A percentile compares a stretch with the other conserved stretches of the same genome.
These are phyloP conservation scores for Polietes domitor DNA, from an alignment of 2,888 invertebrate species.

Conservation along the genomic window DNA sequence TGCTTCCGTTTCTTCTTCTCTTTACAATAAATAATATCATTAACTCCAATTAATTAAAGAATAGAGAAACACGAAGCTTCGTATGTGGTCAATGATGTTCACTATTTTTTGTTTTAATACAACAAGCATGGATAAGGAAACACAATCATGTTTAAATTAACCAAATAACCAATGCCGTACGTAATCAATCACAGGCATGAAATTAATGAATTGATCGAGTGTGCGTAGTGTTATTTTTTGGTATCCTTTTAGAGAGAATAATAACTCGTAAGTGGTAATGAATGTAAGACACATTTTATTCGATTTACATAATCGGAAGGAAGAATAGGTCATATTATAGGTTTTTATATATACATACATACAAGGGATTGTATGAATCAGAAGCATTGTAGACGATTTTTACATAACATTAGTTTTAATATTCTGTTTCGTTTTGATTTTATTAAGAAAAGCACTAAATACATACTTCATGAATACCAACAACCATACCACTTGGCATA, in stretches of 20 bases:
- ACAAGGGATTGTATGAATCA: background rate
- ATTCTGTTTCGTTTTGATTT: background rate
- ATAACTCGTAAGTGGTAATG: slow-evolving; percentile 4
- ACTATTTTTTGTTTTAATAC: background rate
- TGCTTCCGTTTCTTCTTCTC: background rate
- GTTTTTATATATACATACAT: slow-evolving; percentile 28
- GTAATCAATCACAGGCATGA: background rate
- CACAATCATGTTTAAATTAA: background rate
- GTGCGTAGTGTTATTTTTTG: slow-evolving; percentile 2
- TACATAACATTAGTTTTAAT: slow-evolving; percentile 4
- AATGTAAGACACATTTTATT: background rate
- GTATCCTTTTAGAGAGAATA: slow-evolving; percentile 1
- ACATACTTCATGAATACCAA: slow-evolving; percentile 1
- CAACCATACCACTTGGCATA: background rate
- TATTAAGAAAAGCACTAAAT: slow-evolving; percentile 9
- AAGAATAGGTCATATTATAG: background rate
- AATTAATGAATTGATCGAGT: background rate
- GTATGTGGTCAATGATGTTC: background rate
- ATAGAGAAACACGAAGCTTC: background rate
- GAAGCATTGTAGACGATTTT: background rate
- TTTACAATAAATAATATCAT: background rate
- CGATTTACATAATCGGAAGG: background rate
- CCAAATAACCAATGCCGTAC: slow-evolving; percentile 8
- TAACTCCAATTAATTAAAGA: background rate
- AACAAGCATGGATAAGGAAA: background rate